Conservation (phyloP, 2,888 invertebrate species). For the Caenorhabditis wallacei region DNA sequence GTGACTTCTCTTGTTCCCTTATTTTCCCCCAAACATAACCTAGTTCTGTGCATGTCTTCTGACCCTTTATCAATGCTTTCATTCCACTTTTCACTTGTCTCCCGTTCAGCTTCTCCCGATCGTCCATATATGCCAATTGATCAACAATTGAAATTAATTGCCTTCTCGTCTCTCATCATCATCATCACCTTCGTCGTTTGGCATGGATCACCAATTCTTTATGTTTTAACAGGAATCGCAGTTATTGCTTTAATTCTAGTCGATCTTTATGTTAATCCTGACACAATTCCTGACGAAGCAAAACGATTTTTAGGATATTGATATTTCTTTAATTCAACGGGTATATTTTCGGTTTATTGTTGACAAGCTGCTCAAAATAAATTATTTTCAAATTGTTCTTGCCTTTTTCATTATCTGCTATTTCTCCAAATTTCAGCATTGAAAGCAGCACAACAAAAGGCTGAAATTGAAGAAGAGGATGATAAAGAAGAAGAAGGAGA, state of each 20-base stretch:
- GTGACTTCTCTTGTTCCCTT: constrained; percentile 2
- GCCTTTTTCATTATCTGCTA: not conserved
- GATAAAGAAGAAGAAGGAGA: constrained; percentile 41
- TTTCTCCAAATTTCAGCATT: constrained; percentile 41
- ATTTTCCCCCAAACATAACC: not conserved
- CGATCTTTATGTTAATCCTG: constrained; percentile 74
- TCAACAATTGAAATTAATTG: constrained; percentile 72
- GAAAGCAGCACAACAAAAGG: constrained; percentile 31
- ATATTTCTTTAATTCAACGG: constrained; percentile 17
- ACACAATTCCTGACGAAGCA: constrained; percentile 68
- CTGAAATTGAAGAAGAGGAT: constrained; percentile 34
- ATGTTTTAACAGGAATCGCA: constrained; percentile 68
- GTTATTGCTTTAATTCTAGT: constrained; percentile 70
- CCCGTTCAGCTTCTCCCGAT: constrained; percentile 71
- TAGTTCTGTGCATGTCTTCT: constrained; percentile 16
- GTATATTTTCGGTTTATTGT: constrained; percentile 12
- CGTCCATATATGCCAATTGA: constrained; percentile 72
- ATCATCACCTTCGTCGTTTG: constrained; percentile 77
- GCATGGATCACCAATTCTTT: constrained; percentile 68
- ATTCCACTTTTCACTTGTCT: constrained; percentile 11
- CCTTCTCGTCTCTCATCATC: constrained; percentile 74
- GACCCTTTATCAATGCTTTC: constrained; percentile 6
- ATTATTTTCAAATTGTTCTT: constrained; percentile 14
- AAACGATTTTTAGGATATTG: constrained; percentile 60
- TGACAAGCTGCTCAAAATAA: constrained; percentile 55